A percentile compares a stretch with the other conserved stretches of the same genome.
These are phyloP conservation scores for Chrysina gloriosa DNA, from an alignment of 2,888 invertebrate genomes.

Conservation along the genomic window DNA sequence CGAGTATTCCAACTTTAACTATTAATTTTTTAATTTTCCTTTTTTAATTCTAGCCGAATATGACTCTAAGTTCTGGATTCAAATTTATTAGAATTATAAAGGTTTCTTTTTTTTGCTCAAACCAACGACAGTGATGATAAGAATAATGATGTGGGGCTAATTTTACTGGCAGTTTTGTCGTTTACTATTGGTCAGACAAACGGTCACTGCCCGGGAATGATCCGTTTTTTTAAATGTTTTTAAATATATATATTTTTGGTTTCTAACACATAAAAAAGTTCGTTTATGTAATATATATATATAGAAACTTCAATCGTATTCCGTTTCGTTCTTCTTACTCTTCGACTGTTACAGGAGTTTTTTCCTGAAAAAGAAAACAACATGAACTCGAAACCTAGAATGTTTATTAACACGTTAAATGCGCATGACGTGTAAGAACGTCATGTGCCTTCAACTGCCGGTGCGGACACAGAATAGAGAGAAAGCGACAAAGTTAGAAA, in stretches of 20 bases:
- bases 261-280: slow-evolving; percentile 58
- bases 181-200: slow-evolving; percentile 59
- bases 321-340: slow-evolving; percentile 52
- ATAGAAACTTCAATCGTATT: slow-evolving; percentile 39
- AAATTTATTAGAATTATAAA: slow-evolving; percentile 37
- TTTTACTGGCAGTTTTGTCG: slow-evolving; percentile 61
- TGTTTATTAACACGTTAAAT: too few relatives aligned
- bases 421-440: too few relatives aligned
- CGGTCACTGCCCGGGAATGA: slow-evolving; percentile 63
- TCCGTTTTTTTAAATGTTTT: slow-evolving; percentile 52
- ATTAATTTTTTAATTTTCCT: slow-evolving; percentile 53
- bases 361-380: slow-evolving; percentile 51
- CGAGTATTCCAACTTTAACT: slow-evolving; percentile 59
- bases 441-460: too few relatives aligned
- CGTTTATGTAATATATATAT: slow-evolving; percentile 47
- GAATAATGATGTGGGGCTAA: slow-evolving; percentile 52
- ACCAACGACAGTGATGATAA: slow-evolving; percentile 36
- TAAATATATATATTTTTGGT: slow-evolving; percentile 51
- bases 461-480: too few relatives aligned
- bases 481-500: too few relatives aligned
- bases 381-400: slow-evolving; percentile 2
- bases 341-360: slow-evolving; percentile 55
- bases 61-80: slow-evolving; percentile 31
- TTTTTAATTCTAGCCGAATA: slow-evolving; percentile 43
- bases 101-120: slow-evolving; percentile 25